A percentile compares a stretch with the other conserved stretches of the same genome.
Conservation (phyloP, 1,140 invertebrate species). For the Lasioglossum albipes region DNA sequence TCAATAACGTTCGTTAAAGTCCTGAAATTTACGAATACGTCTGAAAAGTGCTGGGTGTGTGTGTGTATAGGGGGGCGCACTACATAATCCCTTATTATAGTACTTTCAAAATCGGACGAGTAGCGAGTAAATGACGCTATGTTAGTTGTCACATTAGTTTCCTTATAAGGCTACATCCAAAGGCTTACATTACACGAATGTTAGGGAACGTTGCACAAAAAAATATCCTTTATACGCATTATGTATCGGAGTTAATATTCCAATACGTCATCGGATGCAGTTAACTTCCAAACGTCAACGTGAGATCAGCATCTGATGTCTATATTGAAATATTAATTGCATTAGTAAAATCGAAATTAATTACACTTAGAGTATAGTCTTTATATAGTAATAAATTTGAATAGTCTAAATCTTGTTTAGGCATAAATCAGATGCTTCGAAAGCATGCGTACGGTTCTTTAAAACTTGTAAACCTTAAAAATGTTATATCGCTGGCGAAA, state of each 20-base stretch:
- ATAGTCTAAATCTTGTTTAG: conserved; percentile 52
- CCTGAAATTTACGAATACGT: conserved; percentile 27
- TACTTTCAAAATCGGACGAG: conserved; percentile 33
- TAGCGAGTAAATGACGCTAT: conserved; percentile 34
- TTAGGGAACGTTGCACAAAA: conserved; percentile 54
- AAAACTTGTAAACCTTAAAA: conserved; percentile 30
- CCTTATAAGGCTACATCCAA: conserved; percentile 46
- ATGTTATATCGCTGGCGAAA: not conserved
- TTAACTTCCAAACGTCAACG: conserved; percentile 63
- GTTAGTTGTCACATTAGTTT: conserved; percentile 46
- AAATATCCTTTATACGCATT: conserved; percentile 50
- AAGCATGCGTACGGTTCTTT: conserved; percentile 41
- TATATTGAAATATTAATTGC: conserved; percentile 62
- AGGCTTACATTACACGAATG: conserved; percentile 46
- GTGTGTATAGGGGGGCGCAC: not conserved
- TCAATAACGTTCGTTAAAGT: not conserved
- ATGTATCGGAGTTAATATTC: conserved; percentile 42
- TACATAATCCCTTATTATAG: conserved; percentile 26
- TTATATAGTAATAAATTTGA: conserved; percentile 51
- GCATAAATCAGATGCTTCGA: conserved; percentile 48
- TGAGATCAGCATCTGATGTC: conserved; percentile 64
- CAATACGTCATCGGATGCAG: conserved; percentile 63
- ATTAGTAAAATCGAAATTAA: conserved; percentile 50
- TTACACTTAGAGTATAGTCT: conserved; percentile 43
- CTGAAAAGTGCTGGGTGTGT: conserved; percentile 32